phyloP scores from a whole-genome alignment of 1,140 invertebrate genomes.

The Trichoplusia ni region DNA sequence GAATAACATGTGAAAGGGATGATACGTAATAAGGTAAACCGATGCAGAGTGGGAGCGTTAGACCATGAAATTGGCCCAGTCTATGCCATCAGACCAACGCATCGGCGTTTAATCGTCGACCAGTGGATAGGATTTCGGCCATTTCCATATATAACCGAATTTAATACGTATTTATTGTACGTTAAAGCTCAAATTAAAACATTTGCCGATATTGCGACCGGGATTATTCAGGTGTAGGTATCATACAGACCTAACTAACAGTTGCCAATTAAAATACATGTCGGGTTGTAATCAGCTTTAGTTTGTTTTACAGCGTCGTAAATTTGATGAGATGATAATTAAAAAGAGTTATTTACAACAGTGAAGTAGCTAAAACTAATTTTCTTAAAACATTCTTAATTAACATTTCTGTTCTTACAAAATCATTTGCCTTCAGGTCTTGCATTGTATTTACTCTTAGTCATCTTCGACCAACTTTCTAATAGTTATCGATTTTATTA shows the following conservation, averaged over 20 bases:
- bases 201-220: not conserved
- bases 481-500: slow-evolving; percentile 8
- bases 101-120: slow-evolving; percentile 61
- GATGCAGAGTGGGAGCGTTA: slow-evolving; percentile 67
- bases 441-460: slow-evolving; percentile 13
- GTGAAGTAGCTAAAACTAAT: no score
- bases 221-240: not conserved
- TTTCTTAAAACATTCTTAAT: slow-evolving; percentile 1
- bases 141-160: slow-evolving; percentile 53
- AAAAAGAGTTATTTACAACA: no score
- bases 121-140: slow-evolving; percentile 57
- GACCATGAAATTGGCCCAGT: slow-evolving; percentile 77
- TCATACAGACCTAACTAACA: no score
- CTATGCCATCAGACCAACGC: slow-evolving; percentile 57
- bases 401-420: no score
- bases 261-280: no score
- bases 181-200: slow-evolving; percentile 6
- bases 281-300: no score
- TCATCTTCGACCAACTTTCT: slow-evolving; percentile 2
- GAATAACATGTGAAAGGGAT: slow-evolving; percentile 2
- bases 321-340: no score
- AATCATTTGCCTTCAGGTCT: no score
- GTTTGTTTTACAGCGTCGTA: no score
- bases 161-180: slow-evolving; percentile 25
- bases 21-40: slow-evolving; percentile 55